phyloP scores from a whole-genome alignment of 2,888 invertebrate species.

The Neoscelio sp. region DNA sequence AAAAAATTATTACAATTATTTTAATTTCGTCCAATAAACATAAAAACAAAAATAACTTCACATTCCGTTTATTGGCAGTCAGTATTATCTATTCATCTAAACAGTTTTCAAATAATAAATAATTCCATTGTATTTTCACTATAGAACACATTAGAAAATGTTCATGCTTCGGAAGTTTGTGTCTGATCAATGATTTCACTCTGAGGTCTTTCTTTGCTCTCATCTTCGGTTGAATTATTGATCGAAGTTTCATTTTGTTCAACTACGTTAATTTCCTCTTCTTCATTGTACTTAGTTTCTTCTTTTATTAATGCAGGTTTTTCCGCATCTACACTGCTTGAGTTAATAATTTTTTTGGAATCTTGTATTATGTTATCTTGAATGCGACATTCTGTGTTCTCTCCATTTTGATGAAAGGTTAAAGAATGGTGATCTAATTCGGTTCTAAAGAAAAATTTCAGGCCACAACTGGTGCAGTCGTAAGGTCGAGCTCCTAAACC shows the following conservation, averaged over 20 bases:
- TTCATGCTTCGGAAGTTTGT: constrained; percentile 3
- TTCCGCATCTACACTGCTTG: constrained; percentile 9
- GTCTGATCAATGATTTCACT: not conserved
- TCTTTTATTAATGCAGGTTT: constrained; percentile 26
- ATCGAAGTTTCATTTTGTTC: constrained; percentile 21
- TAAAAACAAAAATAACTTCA: not conserved
- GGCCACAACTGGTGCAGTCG: constrained; percentile 92
- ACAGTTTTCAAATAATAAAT: too few relatives aligned
- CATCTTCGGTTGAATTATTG: not conserved
- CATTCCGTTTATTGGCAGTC: too few relatives aligned
- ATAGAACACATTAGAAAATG: too few relatives aligned
- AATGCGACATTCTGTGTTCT: constrained; percentile 11
- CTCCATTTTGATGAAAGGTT: constrained; percentile 55
- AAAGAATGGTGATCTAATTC: constrained; percentile 93
- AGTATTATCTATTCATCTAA: too few relatives aligned
- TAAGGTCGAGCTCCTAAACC: constrained; percentile 92
- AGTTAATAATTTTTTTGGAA: not conserved
- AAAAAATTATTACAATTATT: constrained; percentile 23
- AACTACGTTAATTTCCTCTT: constrained; percentile 46
- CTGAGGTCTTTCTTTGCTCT: constrained; percentile 13
- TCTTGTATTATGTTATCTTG: constrained; percentile 5
- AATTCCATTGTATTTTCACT: constrained; percentile 21
- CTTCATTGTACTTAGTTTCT: constrained; percentile 39
- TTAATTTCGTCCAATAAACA: not conserved
- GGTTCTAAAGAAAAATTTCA: constrained; percentile 95